Evolutionary conservation across 2,797 vertebrate genomes (phyloP), one percentile per base, ranked within the genome.

Genomic region (Malurus splendens): DNA sequence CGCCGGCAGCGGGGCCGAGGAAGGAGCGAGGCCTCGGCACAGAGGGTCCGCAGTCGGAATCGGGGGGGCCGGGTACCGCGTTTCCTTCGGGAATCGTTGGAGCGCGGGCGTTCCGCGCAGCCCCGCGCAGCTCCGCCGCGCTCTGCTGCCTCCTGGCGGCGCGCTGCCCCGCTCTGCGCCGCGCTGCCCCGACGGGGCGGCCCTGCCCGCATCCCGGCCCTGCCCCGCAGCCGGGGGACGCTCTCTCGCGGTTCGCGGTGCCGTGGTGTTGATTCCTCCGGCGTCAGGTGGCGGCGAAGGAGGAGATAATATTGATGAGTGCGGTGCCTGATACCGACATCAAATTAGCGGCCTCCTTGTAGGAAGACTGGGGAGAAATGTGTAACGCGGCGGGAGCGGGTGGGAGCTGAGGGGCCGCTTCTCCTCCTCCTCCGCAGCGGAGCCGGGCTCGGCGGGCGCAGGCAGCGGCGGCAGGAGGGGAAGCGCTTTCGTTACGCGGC

Each of bases 251-350:
- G 61, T 30, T 66, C 50, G 50, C 18, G 17, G 20, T 30, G 85
- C 80, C 89, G 75, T 30, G 23, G 25, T 27, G 50, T 39, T 59
- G 95, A 92, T 96, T 96, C 94, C 93, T 94, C 75, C 48, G 76
- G 94, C 94, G 76, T 82, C 71, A 45, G 54, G 50, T 10, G 62
- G 2, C 76, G 72, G 38, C 51, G 84, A 44, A 52, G 57, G 96
- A 91, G 93, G 96, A 96, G 96, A 95, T 97, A 95, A 98, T 98
- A 98, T 97, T 98, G 98, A 98, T 97, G 96, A 96, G 97, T 97
- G 94, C 95, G 91, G 91, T 93, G 95, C 95, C 93, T n/a, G 95
- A 95, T 93, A 89, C 95, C 96, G 97, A 96, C 97, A 97, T 95
- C 93, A 92, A 96, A 97, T 97, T 97, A 97, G 96, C 86, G 93